These are phyloP conservation scores for Corbicula japonica DNA, from an alignment of 2,888 invertebrate genomes.

Conservation along the genomic window DNA sequence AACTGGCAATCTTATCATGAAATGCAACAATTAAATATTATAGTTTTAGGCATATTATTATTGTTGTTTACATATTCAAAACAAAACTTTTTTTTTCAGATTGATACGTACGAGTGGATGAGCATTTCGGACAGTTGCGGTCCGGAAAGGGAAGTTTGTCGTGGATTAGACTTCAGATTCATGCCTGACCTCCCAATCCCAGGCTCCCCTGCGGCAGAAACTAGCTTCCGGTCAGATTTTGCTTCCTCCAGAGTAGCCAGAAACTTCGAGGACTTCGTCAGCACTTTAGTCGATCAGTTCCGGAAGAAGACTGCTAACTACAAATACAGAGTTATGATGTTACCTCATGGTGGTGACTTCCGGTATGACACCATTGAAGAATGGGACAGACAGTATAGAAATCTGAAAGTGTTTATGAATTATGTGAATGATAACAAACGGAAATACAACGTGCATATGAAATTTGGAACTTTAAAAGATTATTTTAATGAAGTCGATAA, in stretches of 20 bases:
- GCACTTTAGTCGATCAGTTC: slow-evolving; percentile 94
- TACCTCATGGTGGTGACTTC: slow-evolving; percentile 98
- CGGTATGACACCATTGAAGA: slow-evolving; percentile 95
- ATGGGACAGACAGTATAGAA: slow-evolving; percentile 97
- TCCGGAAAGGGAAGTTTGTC: slow-evolving; percentile 92
- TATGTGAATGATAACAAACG: slow-evolving; percentile 93
- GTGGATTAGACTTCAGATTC: slow-evolving; percentile 88
- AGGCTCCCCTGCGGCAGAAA: slow-evolving; percentile 33
- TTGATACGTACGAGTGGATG: slow-evolving; percentile 98
- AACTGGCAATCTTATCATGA: no score
- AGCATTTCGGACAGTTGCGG: slow-evolving; percentile 99
- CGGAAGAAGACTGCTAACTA: slow-evolving; percentile 95
- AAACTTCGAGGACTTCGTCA: slow-evolving; percentile 91
- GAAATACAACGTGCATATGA: slow-evolving; percentile 87
- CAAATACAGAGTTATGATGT: slow-evolving; percentile 95
- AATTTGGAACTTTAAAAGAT: slow-evolving; percentile 94
- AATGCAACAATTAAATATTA: no score
- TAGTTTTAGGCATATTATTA: no score
- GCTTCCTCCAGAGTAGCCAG: slow-evolving; percentile 91
- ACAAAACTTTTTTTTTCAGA: slow-evolving; percentile 88
- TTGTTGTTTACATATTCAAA: neutral
- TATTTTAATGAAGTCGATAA: slow-evolving; percentile 89
- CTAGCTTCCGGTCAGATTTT: slow-evolving; percentile 20
- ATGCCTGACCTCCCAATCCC: slow-evolving; percentile 93
- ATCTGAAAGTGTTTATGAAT: slow-evolving; percentile 94